Base-by-base conservation (phyloP, 1,140 invertebrate genomes). In the Hylaeus volcanicus region DNA sequence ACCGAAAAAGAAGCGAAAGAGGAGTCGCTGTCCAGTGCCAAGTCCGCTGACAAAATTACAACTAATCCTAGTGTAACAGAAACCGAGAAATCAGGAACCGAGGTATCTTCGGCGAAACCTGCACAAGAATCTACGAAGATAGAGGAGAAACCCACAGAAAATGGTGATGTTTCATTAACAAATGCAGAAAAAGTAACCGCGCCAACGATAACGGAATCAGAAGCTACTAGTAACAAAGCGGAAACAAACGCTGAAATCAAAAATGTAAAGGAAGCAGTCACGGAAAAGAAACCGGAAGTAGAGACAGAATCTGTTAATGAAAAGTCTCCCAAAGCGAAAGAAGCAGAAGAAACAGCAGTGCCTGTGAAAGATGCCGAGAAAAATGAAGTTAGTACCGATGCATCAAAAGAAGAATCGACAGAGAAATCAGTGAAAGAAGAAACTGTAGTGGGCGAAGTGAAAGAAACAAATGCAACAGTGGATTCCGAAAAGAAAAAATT, bases 401-500 rank as follows among this genome's bases (percentile, higher is more conserved):
- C 64, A 55, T 43, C 86, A 14, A 79, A 87, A 65, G 66, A 83
- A n/a, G 86, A 85, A 63, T 73, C 60, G 39, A 68, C 61, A 72
- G 66, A 84, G 43, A 86, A 80, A 41, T n/a, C 80, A 55, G 71
- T 65, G 79, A 88, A 88, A 83, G 81, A 88, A 86, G 87, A 86
- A 39, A 64, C 64, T 48, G 70, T 82, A 48, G 60, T 55, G 51
- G 79, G 80, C 15, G 83, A 82, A 53, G 63, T 51, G 43, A 87
- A 83, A 51, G 83, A 87, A 58, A 86, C 76, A 58, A 88, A 66
- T 76, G 26, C 26, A 26, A 74, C 70, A 76, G 83, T 79, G 55
- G 86, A 88, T 77, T 64, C 84, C 5, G 84, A 88, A 58, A 87
- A 79, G 70, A 89, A 89, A 73, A 89, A 89, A 77, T 45, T 88